Base-by-base conservation (phyloP, 2,888 invertebrate genomes). In the Bombylius major region DNA sequence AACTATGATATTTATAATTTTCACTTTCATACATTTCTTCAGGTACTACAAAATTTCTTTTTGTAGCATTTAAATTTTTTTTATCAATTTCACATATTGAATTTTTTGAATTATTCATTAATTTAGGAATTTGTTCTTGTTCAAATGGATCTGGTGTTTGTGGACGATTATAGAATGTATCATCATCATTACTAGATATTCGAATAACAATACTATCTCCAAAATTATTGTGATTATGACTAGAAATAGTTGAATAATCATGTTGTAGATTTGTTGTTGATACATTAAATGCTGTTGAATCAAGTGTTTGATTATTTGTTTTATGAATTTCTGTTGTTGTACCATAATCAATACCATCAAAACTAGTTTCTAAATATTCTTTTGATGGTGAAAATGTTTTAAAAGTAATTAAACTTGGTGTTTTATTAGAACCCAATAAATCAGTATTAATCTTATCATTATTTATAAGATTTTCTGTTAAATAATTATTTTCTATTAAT, bases 1-100 rank as follows among this genome's bases (percentile, higher is more conserved):
- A 65, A 47, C 65, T 65, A 54, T 65, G 64, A 56, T 61, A 64
- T 12, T 63, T 65, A 52, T 60, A 64, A 54, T 64, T 65, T 36
- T 63, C 64, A 53, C 64, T 65, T 13, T 58, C 60, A 8, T 58
- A 56, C 7, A 60, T 58, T 33, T 63, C 61, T 34, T 61, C 59
- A 12, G 58, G 55, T 23, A 23, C 23, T 23, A 23, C 23, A 23
- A 23, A 23, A 23, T 58, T 57, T 36, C 49, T 47, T 5, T 32
- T 36, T 47, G 14, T 54, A 48, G 9, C 44, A 47, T n/a, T 11
- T 36, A 54, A 51, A 13, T 57, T 31, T 23, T 58, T 54, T 39
- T 49, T 52, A 14, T 60, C 59, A 47, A 56, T 51, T 44, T 58
- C 59, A 47, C 60, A 51, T 14, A 56, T 60, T 14, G 60, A 62